phyloP scores from a whole-genome alignment of 2,888 invertebrate species.

The Pandemis heparana region DNA sequence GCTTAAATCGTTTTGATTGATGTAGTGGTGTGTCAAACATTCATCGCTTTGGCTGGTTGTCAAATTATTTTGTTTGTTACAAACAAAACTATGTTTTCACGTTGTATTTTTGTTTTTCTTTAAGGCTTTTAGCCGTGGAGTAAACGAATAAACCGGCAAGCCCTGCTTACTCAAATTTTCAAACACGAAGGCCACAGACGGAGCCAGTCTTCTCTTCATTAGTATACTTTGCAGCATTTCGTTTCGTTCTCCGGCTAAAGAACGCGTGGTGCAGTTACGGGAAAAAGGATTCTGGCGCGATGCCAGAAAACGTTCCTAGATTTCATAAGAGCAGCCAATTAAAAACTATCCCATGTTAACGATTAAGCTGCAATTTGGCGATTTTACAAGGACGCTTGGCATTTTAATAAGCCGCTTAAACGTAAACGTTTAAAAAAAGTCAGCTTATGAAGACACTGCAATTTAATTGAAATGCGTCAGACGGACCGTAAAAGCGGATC shows the following conservation, averaged over 20 bases:
- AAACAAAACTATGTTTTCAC: background rate
- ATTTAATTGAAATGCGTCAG: slow-evolving; percentile 46
- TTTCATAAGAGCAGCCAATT: slow-evolving; percentile 40
- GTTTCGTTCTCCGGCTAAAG: slow-evolving; percentile 8
- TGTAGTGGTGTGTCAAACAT: slow-evolving; percentile 30
- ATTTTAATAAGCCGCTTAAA: slow-evolving; percentile 18
- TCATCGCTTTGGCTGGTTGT: slow-evolving; percentile 32
- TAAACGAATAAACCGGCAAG: slow-evolving; percentile 4
- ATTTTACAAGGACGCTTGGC: slow-evolving; percentile 14
- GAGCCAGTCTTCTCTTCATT: slow-evolving; percentile 18
- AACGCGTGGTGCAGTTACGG: slow-evolving; percentile 17
- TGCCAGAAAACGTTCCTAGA: slow-evolving; percentile 34
- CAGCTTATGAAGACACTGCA: slow-evolving; percentile 44
- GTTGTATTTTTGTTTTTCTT: slow-evolving; percentile 6
- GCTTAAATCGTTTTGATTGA: slow-evolving; percentile 36
- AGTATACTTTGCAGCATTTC: slow-evolving; percentile 29
- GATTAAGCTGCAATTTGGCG: slow-evolving; percentile 33
- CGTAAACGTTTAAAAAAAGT: slow-evolving; percentile 5
- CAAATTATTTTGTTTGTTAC: slow-evolving; percentile 18
- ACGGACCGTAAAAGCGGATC: slow-evolving; percentile 45
- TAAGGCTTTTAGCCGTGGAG: background rate
- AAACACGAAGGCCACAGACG: slow-evolving; percentile 12
- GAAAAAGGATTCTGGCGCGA: slow-evolving; percentile 32
- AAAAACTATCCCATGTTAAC: slow-evolving; percentile 27
- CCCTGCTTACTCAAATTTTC: slow-evolving; percentile 12